Evolutionary conservation across 2,888 invertebrate species (phyloP), one percentile per base, ranked within the genome.

Genomic region (Physocephala rufipes): DNA sequence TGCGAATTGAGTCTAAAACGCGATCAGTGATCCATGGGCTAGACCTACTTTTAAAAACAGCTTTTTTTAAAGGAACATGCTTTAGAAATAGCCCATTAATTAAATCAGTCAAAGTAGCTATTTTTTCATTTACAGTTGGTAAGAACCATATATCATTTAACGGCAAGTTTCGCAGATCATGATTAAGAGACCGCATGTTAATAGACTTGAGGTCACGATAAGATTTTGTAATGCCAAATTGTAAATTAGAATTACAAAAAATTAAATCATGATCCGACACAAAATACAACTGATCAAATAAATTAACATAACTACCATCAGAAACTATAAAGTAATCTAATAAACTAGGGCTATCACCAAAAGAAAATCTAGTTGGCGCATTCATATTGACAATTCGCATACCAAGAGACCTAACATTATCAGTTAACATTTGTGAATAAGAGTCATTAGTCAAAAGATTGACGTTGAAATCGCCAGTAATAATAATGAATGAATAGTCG

Each of bases 21-120:
- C 36, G 28, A 4, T 28, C 36, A 4, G 61, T 61, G 9, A 30
- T 36, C 61, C 61, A 61, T 13, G 61, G 67, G 15, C 43, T 53
- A n/a, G 1, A n/a, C 1, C 3, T 2, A 61, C 36, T 61, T 61
- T 26, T n/a, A 49, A 49, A 5, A 5, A 5, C 4, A 19, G n/a
- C 49, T 12, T 15, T 49, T 19, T 16, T 5, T 53, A 9, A 4
- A 2, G 53, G 19, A 9, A 24, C 24, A 21, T 53, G 9, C 9
- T 53, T 19, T 16, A 2, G 19, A 53, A 53, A 19, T 19, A 53
- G 2, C 12, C 19, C 16, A 49, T 49, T 49, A 3, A 49, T n/a
- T n/a, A 49, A 49, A 19, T 49, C 16, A 7, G 49, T 49, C 7
- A 49, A 21, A 21, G 24, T 21, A 5, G 21, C 7, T 3, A 53